phyloP scores from a whole-genome alignment of 2,113 vertebrate genomes.

The Lagopus muta region DNA sequence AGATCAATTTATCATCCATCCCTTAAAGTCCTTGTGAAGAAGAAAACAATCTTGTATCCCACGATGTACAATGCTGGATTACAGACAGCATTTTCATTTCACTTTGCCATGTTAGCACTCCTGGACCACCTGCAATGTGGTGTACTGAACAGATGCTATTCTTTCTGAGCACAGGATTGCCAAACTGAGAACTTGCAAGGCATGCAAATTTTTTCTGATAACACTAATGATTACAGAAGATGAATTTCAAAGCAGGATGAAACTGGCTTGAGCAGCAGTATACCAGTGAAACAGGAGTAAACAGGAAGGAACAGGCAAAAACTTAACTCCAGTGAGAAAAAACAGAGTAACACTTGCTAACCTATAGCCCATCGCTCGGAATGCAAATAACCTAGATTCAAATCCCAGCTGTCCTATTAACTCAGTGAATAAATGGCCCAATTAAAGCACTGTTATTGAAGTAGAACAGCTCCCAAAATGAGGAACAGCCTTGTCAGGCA shows the following conservation, averaged over 20 bases:
- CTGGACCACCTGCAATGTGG: background rate
- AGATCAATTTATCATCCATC: background rate
- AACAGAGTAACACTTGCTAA: background rate
- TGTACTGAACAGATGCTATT: background rate
- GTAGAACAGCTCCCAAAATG: background rate
- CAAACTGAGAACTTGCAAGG: background rate
- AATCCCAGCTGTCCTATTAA: background rate
- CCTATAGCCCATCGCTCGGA: background rate
- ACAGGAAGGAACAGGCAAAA: background rate
- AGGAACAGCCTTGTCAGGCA: background rate
- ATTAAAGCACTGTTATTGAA: constrained; percentile 27
- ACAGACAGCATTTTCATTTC: background rate
- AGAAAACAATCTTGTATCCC: background rate
- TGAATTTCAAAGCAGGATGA: background rate
- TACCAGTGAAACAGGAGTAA: background rate
- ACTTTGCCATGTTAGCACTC: background rate
- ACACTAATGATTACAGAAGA: background rate
- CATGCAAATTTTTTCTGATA: background rate
- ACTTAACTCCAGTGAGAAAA: background rate
- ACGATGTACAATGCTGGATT: background rate
- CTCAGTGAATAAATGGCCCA: background rate
- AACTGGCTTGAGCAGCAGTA: background rate
- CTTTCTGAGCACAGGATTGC: background rate
- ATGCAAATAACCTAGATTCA: background rate
- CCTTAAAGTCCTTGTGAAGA: background rate